Evolutionary conservation across 2,113 vertebrate genomes (phyloP).

Genomic region (Grammomys surdaster): DNA sequence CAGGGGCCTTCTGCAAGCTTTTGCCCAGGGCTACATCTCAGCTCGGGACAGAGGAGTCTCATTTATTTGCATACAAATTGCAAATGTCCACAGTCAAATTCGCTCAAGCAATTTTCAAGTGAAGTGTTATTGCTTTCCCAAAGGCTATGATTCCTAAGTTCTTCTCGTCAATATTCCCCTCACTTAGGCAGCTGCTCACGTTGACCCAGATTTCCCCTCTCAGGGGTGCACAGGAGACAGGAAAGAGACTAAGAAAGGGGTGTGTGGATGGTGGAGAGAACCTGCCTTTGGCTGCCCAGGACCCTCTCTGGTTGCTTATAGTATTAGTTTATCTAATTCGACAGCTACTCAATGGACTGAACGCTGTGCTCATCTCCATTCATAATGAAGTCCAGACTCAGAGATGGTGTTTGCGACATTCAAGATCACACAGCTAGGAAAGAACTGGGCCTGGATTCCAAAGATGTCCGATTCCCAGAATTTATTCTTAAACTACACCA

Average conservation of each 20-base stretch:
- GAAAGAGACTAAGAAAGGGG: neutral
- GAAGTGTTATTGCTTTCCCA: conserved; percentile 74
- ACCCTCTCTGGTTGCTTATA: neutral
- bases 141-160: conserved; percentile 63
- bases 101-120: conserved; percentile 70
- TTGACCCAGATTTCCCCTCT: conserved; percentile 62
- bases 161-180: conserved; percentile 73
- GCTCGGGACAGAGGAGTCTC: neutral
- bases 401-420: neutral
- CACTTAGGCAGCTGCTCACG: conserved; percentile 49
- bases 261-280: neutral
- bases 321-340: neutral
- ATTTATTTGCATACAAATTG: conserved; percentile 80
- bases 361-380: neutral
- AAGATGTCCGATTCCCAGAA: neutral
- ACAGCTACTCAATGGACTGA: neutral
- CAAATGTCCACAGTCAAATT: conserved; percentile 58
- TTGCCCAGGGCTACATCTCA: conserved; percentile 49
- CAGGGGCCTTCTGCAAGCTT: conserved; percentile 42
- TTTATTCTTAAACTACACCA: neutral
- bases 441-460: neutral
- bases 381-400: conserved; percentile 2
- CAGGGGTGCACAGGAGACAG: neutral
- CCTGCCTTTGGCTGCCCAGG: neutral
- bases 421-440: conserved; percentile 32